Conservation (phyloP, 2,113 vertebrate species). For the Antigone vipio region DNA sequence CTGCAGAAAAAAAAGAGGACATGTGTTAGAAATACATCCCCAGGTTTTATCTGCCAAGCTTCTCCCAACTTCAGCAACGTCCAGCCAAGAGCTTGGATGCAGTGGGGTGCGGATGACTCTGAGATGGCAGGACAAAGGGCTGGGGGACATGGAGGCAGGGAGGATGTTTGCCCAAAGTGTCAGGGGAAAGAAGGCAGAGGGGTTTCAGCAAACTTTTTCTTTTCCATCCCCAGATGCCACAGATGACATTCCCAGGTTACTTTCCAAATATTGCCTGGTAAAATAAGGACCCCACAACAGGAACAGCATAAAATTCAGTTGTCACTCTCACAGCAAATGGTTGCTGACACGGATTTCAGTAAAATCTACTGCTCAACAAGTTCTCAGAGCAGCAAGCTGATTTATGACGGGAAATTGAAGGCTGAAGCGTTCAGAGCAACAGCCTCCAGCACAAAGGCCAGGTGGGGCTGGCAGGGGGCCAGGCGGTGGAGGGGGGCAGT, state of each 20-base stretch:
- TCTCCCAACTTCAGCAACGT: not conserved
- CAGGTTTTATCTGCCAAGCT: not conserved
- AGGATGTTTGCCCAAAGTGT: not conserved
- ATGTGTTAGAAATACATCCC: not conserved
- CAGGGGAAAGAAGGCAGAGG: not conserved
- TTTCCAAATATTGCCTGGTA: not conserved
- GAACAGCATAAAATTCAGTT: not conserved
- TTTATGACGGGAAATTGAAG: slow-evolving; percentile 1
- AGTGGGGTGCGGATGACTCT: not conserved
- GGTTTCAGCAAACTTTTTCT: not conserved
- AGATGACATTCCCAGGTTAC: rapidly evolving
- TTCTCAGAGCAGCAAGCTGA: not conserved
- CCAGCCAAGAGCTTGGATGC: not conserved
- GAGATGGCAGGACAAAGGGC: not conserved
- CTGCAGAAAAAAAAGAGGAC: not conserved
- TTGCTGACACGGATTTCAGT: not conserved
- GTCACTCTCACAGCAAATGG: not conserved
- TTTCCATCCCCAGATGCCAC: not conserved
- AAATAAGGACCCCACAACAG: rapidly evolving
- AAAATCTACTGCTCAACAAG: not conserved
- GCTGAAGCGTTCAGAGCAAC: not conserved
- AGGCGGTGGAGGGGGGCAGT: not conserved
- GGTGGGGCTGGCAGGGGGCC: rapidly evolving
- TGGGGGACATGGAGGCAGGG: not conserved
- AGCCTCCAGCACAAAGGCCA: not conserved